These are phyloP conservation scores for Eretmochelys imbricata DNA, from an alignment of 2,113 vertebrate species.

Conservation along the genomic window DNA sequence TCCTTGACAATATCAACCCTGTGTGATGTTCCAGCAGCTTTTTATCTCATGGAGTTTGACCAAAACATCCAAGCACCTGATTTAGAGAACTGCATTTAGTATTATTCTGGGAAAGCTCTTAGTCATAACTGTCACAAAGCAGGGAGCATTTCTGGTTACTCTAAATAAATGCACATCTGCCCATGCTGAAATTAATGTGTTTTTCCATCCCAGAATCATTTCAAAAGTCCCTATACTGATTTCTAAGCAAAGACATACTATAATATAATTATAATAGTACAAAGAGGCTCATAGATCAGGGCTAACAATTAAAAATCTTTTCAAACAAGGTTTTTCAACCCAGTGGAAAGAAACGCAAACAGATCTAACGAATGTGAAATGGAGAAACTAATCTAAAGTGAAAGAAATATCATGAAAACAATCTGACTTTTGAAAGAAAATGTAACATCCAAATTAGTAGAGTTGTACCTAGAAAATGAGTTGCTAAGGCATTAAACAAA, in stretches of 20 bases:
- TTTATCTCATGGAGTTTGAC: neutral
- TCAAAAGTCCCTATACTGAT: neutral
- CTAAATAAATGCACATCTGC: neutral
- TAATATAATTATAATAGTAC: neutral
- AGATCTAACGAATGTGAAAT: neutral
- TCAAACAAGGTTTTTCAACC: neutral
- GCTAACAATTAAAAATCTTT: neutral
- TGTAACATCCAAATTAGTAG: neutral
- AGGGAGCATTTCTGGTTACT: neutral
- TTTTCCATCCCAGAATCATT: neutral
- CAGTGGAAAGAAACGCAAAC: neutral
- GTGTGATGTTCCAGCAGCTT: neutral
- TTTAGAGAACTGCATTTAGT: neutral
- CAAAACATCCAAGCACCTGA: neutral
- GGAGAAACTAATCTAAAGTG: neutral
- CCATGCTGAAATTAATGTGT: neutral
- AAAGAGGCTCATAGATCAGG: neutral
- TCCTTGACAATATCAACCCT: neutral
- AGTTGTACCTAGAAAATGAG: slow-evolving; percentile 31
- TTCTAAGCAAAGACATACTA: neutral
- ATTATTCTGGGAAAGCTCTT: neutral
- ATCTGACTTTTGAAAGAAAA: neutral
- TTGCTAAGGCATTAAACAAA: slow-evolving; percentile 30
- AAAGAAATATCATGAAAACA: neutral
- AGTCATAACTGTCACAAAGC: neutral